Conservation (phyloP, 2,113 vertebrate species). For the Erythrocercus mccallii region DNA sequence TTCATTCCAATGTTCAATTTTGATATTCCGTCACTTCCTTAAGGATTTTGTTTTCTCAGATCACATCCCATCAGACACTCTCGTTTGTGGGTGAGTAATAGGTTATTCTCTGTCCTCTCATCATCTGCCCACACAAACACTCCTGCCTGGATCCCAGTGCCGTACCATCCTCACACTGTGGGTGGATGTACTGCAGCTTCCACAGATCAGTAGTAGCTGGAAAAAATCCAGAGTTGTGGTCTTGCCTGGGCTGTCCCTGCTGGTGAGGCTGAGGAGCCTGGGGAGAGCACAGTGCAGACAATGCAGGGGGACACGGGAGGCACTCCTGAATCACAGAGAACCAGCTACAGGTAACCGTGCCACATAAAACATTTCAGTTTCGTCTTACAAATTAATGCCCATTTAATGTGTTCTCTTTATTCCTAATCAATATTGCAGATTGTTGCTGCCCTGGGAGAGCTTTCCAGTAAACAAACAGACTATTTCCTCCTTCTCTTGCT, state of each 20-base stretch:
- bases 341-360: neutral
- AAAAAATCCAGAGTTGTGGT: neutral
- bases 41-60: neutral
- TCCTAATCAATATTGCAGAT: constrained; percentile 1
- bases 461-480: constrained; percentile 26
- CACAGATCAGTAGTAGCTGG: neutral
- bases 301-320: neutral
- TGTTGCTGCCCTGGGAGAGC: neutral
- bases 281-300: neutral
- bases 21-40: neutral
- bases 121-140: neutral
- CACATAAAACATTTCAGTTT: neutral
- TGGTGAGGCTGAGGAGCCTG: neutral
- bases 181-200: neutral
- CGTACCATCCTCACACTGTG: neutral
- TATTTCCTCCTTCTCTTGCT: neutral
- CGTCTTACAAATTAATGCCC: neutral
- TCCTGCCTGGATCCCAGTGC: constrained; percentile 24
- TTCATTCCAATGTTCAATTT: neutral
- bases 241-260: neutral
- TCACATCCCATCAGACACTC: neutral
- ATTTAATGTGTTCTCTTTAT: neutral
- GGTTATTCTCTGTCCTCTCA: constrained; percentile 4
- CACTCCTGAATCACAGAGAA: neutral
- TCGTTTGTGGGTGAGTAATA: constrained; percentile 6